Base-by-base conservation (phyloP, 2,888 invertebrate species). In the Zele albiditarsus region DNA sequence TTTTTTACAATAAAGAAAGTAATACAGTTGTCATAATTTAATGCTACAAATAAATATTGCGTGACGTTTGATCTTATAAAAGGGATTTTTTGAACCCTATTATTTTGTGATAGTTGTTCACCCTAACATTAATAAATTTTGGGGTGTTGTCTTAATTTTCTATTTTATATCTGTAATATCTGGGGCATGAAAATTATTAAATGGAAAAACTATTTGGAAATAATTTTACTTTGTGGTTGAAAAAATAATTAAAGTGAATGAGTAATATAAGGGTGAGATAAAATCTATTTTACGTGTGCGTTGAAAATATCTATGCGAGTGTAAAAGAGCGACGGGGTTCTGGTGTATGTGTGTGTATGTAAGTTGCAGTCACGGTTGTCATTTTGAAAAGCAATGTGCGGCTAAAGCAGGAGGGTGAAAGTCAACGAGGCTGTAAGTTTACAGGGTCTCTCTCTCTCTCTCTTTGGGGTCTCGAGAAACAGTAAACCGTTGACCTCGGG, bases 361-460 rank as follows among this genome's bases (percentile, higher is more conserved):
- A n/a, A 53, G 25, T 69, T 31, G n/a, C 16, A 57, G 67, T 67
- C 57, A 57, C 49, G 68, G 57, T n/a, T 69, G 53, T 46, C 27
- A 31, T 46, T 69, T 53, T 31, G 53, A 28, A 49, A 8, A 69
- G 28, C 16, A 25, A 38, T 20, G 23, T 65, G 33, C 6, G 23
- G 23, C 31, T 33, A 63, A 33, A 20, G 38, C 23, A 12, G 20
- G 65, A n/a, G 57, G 75, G 75, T 71, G 77, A 80, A 82, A 82
- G 83, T 80, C 80, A 82, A 80, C 80, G 73, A 80, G 78, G 49
- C 53, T 77, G 71, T 77, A 23, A 78, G 71, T 77, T 81, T 76
- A 78, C 70, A 68, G 74, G 68, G 71, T 71, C 74, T 74, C 58
- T 42, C 12, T 42, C 10, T 42, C 42, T 42, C 42, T 42, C 12